Base-by-base conservation (phyloP, 2,797 vertebrate species). In the Pantherophis vulpinus region DNA sequence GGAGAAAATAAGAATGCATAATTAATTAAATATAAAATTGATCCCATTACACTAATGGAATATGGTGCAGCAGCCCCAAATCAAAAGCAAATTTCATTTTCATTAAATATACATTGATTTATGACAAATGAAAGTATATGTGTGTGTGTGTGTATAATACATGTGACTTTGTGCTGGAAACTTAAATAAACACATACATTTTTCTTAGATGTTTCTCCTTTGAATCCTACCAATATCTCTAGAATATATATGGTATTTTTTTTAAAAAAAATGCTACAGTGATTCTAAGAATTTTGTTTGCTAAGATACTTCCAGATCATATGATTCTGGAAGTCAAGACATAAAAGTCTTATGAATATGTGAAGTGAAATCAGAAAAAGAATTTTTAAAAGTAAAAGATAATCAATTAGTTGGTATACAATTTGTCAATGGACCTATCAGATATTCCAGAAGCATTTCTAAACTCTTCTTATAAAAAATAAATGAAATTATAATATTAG, bases 11-110 rank as follows among this genome's bases (percentile, higher is more conserved):
- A 94, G 8, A 29, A 94, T 94, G 91, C 89, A 96, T 95, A 96
- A 96, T 94, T 96, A 97, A 96, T 96, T 95, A 95, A 93, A 89
- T 95, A 92, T 37, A 95, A 83, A 90, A 0, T 0, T 96, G 93
- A 95, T 79, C 86, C 95, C 92, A 94, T 96, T 97, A 94, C 9
- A 63, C 0, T 96, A 92, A 96, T 96, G 61, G 32, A 95, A 56
- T 92, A 51, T 42, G 93, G n/a, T 70, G 18, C 61, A 93, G n/a
- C 29, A 96, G 74, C 42, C 54, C 93, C 93, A 96, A 91, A 97
- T 95, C 9, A 60, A 94, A 93, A 96, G 86, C 51, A 95, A 90
- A 95, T 94, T 94, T 94, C 92, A 88, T 94, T 96, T 96, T 95
- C 42, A 95, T 96, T 96, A 95, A 94, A 93, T 92, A 86, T 91